A percentile compares a stretch with the other conserved stretches of the same genome.
Evolutionary conservation across 35 echinoderm and acorn worm species (phyloP).

Genomic region (Heliocidaris tuberculata): DNA sequence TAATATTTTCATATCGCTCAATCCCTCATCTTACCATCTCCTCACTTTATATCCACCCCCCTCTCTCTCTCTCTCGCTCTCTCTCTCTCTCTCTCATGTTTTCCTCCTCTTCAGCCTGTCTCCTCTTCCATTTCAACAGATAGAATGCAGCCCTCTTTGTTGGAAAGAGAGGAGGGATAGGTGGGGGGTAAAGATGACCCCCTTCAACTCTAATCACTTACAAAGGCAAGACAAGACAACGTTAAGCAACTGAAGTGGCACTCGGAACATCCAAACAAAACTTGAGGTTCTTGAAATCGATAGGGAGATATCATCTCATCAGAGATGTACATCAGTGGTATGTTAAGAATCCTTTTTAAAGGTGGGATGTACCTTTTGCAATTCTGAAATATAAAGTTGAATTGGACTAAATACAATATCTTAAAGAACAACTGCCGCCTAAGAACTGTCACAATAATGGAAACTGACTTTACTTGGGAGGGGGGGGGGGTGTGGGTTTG

Average conservation of each 20-base stretch:
- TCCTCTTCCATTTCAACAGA: background rate
- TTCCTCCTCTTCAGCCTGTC: background rate
- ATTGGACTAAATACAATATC: too few relatives aligned
- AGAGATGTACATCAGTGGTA: background rate
- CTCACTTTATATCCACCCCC: too few relatives aligned
- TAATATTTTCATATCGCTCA: too few relatives aligned
- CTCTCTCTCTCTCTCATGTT: background rate
- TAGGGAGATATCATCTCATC: background rate
- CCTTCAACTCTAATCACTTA: background rate
- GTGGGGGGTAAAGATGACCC: background rate
- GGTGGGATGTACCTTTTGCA: background rate
- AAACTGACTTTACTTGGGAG: too few relatives aligned
- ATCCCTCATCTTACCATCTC: too few relatives aligned
- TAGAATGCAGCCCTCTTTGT: background rate
- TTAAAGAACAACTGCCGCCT: too few relatives aligned
- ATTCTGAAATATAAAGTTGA: too few relatives aligned
- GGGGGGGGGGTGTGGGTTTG: too few relatives aligned
- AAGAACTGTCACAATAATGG: too few relatives aligned
- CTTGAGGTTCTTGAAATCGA: conserved; percentile 33
- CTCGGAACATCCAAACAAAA: conserved; percentile 1
- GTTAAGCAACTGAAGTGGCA: conserved; percentile 10
- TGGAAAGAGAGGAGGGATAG: background rate
- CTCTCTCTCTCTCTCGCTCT: background rate
- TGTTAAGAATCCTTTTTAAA: background rate
- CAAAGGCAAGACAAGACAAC: background rate